Evolutionary conservation across 2,113 vertebrate genomes (phyloP), one percentile per base, ranked within the genome.

Genomic region (Tachycineta bicolor): DNA sequence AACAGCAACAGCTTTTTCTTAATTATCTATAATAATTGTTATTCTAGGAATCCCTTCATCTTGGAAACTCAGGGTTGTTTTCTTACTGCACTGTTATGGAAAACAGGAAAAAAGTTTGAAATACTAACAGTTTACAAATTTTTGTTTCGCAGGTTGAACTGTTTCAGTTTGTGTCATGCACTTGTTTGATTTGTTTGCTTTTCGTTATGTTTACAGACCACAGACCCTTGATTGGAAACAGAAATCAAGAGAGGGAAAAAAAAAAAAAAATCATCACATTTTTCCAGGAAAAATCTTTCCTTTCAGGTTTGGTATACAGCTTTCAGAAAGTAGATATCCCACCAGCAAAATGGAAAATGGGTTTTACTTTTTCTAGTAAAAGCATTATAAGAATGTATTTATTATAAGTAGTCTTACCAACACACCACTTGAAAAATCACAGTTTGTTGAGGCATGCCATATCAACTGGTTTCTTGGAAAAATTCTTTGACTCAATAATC

Each of bases 371-470:
- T 85, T 58, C 50, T 75, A 63, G 46, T 12, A n/a, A 39, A 86
- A 91, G 1, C 8, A 23, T 50, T 58, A 26, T 4, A 34, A 74
- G 21, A 62, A 65, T 13, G 26, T 34, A 43, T 34, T 29, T 7
- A 69, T 17, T 46, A 39, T 3, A 90, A 52, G 11, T 6, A 49
- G 39, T 53, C 13, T 7, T 62, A 41, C 0, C 1, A 81, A 33
- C 3, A 65, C 53, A 41, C 3, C 14, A 53, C 16, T 34, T 39
- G 12, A 69, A 90, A 83, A 87, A 46, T 28, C 17, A 41, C 0
- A 0, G 18, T 47, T 81, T 73, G 9, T 23, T 47, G 12, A 33
- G n/a, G 5, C 14, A 17, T 41, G 17, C 9, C 4, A 0, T 68
- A 64, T 37, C 20, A 65, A 28, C 7, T 16, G 19, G 8, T 41